Percentiles rank a stretch among this genome's conserved stretches.
Conservation (phyloP, 2,797 vertebrate genomes). For the Dipus sagitta region DNA sequence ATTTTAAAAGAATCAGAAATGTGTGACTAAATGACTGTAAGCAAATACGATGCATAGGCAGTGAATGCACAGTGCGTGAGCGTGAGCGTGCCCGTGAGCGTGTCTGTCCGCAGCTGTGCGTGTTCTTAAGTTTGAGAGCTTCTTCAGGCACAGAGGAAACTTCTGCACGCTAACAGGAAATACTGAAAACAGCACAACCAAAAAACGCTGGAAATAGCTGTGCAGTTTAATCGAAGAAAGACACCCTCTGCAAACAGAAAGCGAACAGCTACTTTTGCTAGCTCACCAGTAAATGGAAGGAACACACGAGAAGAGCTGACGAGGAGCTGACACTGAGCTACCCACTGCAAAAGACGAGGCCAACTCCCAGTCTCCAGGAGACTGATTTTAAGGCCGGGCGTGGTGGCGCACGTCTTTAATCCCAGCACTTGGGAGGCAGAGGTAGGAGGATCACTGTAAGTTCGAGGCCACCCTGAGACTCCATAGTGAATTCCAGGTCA, state of each 20-base stretch:
- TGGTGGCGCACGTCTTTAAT: too few relatives aligned
- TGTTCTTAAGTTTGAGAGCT: neutral
- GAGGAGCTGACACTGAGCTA: neutral
- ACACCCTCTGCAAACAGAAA: slow-evolving; percentile 14
- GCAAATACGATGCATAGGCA: neutral
- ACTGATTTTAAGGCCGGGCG: neutral
- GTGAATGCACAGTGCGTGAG: neutral
- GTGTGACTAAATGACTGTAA: neutral
- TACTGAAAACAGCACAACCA: neutral
- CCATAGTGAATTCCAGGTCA: too few relatives aligned
- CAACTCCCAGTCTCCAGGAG: neutral
- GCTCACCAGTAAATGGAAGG: neutral
- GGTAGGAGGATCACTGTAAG: too few relatives aligned
- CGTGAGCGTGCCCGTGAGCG: neutral
- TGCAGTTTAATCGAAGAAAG: neutral
- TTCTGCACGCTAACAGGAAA: neutral
- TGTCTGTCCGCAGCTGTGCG: neutral
- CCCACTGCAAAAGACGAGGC: neutral
- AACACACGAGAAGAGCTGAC: neutral
- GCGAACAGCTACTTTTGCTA: neutral
- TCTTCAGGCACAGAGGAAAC: neutral
- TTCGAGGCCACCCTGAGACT: too few relatives aligned
- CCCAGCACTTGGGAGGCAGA: too few relatives aligned
- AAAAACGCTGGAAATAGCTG: neutral
- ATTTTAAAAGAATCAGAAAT: neutral